Percentiles rank a stretch among this genome's conserved stretches.
Conservation (phyloP, 2,888 invertebrate species). For the Lithosia quadra region DNA sequence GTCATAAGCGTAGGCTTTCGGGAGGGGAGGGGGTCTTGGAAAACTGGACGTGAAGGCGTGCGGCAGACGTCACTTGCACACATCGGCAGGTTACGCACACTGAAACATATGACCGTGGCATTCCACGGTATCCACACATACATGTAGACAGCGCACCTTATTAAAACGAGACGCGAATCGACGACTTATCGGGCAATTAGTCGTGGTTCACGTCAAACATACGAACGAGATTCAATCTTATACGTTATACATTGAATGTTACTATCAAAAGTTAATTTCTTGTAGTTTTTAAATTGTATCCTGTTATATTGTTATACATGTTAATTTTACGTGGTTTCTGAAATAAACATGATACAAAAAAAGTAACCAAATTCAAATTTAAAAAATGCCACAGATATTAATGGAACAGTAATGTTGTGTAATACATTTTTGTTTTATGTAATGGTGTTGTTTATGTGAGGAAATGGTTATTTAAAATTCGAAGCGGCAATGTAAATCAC, state of each 20-base stretch:
- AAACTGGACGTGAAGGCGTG: conserved; percentile 68
- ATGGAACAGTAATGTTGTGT: conserved; percentile 30
- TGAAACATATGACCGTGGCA: conserved; percentile 79
- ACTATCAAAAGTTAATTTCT: conserved; percentile 2
- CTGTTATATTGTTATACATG: not conserved
- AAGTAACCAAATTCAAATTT: conserved; percentile 18
- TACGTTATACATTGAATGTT: conserved; percentile 73
- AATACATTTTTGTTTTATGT: conserved; percentile 28
- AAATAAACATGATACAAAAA: conserved; percentile 7
- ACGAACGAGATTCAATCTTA: conserved; percentile 65
- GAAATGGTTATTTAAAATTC: conserved; percentile 41
- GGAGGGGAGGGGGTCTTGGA: conserved; percentile 63
- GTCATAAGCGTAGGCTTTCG: conserved; percentile 47
- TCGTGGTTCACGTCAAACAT: conserved; percentile 81
- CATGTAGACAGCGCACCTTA: conserved; percentile 84
- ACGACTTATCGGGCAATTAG: conserved; percentile 87
- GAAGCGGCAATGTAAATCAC: conserved; percentile 68
- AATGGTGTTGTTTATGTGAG: conserved; percentile 31
- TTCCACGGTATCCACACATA: conserved; percentile 83
- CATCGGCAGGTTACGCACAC: conserved; percentile 66
- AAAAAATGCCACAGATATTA: conserved; percentile 14
- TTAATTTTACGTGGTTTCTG: conserved; percentile 5
- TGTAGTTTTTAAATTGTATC: not conserved
- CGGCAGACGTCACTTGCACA: conserved; percentile 86
- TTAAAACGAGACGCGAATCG: conserved; percentile 87